Evolutionary conservation across 2,797 vertebrate species (phyloP), one percentile per base, ranked within the genome.

Genomic region (Cheirogaleus major): DNA sequence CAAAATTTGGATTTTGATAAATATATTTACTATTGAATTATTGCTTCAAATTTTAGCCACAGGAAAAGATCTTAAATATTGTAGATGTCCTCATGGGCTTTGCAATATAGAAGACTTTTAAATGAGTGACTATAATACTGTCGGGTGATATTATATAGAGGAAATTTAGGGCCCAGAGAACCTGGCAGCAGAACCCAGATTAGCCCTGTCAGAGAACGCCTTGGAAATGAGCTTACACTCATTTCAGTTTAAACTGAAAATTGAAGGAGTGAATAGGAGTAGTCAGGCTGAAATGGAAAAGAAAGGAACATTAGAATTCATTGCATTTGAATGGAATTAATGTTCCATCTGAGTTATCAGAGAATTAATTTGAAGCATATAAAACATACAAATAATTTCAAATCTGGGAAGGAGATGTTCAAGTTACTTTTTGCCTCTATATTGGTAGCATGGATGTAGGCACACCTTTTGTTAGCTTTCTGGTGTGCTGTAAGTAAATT

Each of bases 1-100:
- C 52, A 55, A 35, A 12, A 57, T 81, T 59, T 93, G 67, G n/a
- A 41, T 75, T 92, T 75, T 59, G 61, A 35, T 80, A 90, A 43
- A 4, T 41, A 50, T 72, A 59, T 27, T 87, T 76, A 15, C 22
- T 41, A 0, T 38, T 93, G 43, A 80, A 57, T 57, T 25, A 55
- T 48, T 6, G 8, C 75, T 86, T 97, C 57, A 55, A 5, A n/a
- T 35, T 73, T 81, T 85, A 91, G 38, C 55, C 23, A 67, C 45
- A 32, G 76, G 27, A 55, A 57, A 85, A 73, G 23, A 79, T 82
- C 27, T 30, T 78, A 13, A 23, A 4, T 45, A 25, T 55, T 84
- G 25, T 43, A 17, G 32, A 30, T 52, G 11, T 14, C 35, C 55
- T 78, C 20, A 1, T 3, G 35, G n/a, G 15, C 23, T 90, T 82